phyloP scores from a whole-genome alignment of 1,140 invertebrate genomes.

The Diorhabda sublineata region DNA sequence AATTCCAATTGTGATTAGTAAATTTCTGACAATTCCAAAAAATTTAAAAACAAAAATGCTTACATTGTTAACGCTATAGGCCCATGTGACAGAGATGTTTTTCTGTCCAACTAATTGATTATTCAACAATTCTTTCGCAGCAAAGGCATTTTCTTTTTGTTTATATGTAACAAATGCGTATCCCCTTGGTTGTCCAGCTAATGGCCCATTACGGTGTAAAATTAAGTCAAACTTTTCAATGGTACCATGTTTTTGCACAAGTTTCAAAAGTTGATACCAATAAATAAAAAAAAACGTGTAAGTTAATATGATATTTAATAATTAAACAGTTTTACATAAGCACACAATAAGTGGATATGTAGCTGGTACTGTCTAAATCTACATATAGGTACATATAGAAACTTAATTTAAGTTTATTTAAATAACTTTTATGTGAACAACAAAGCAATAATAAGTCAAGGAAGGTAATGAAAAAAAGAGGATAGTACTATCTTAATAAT shows the following conservation, averaged over 20 bases:
- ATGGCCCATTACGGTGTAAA: conserved; percentile 83
- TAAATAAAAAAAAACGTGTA: conserved; percentile 50
- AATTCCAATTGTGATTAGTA: too few relatives aligned
- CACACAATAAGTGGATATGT: too few relatives aligned
- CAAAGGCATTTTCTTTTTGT: conserved; percentile 59
- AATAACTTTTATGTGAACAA: too few relatives aligned
- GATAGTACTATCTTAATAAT: too few relatives aligned
- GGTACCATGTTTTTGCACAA: conserved; percentile 85
- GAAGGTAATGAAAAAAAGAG: too few relatives aligned
- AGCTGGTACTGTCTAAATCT: too few relatives aligned
- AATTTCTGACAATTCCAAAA: too few relatives aligned
- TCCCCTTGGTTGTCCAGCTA: conserved; percentile 83
- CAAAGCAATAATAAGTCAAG: too few relatives aligned
- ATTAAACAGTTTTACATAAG: not conserved
- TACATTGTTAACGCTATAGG: conserved; percentile 70
- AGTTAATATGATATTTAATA: conserved; percentile 34
- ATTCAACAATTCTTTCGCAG: conserved; percentile 67
- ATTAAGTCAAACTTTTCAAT: conserved; percentile 93
- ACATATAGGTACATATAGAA: too few relatives aligned
- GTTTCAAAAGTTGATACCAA: conserved; percentile 90
- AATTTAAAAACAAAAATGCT: conserved; percentile 26
- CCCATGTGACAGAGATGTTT: conserved; percentile 74
- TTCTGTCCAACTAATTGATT: conserved; percentile 71
- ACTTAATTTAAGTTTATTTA: too few relatives aligned
- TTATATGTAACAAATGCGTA: conserved; percentile 90